Percentiles rank a stretch among this genome's conserved stretches.
Evolutionary conservation across 2,113 vertebrate species (phyloP).

Genomic region (rat (Rattus norvegicus)): DNA sequence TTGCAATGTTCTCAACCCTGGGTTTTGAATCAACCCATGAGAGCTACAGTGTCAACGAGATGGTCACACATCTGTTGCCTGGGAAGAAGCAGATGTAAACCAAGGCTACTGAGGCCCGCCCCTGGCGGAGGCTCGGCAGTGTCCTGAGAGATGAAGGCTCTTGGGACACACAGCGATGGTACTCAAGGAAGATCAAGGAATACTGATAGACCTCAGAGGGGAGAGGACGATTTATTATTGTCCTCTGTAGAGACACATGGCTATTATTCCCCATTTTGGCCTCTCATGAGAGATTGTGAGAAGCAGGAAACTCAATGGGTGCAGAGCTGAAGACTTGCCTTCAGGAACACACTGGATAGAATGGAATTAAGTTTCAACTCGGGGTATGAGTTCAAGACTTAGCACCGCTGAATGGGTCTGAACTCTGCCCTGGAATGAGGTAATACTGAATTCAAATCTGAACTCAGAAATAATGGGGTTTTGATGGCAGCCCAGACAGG

Average conservation of each 20-base stretch:
- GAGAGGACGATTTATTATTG: rapidly evolving
- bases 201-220: background rate
- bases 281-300: background rate
- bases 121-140: background rate
- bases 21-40: background rate
- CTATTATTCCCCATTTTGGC: background rate
- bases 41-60: background rate
- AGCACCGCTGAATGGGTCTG: rapidly evolving
- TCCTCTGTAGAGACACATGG: rapidly evolving
- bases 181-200: background rate
- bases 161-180: background rate
- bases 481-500: rapidly evolving
- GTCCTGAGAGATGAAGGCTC: background rate
- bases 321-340: background rate
- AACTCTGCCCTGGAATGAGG: background rate
- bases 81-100: background rate
- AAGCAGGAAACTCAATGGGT: too few species aligned
- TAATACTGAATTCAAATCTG: background rate
- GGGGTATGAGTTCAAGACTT: background rate
- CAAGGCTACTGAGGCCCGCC: rapidly evolving
- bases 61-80: background rate
- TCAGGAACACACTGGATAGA: background rate
- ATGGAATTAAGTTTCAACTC: rapidly evolving
- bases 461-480: background rate
- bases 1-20: background rate